Percentiles rank a stretch among this genome's conserved stretches.
phyloP scores from a whole-genome alignment of 2,797 vertebrate genomes.

The Galagoides demidoff region DNA sequence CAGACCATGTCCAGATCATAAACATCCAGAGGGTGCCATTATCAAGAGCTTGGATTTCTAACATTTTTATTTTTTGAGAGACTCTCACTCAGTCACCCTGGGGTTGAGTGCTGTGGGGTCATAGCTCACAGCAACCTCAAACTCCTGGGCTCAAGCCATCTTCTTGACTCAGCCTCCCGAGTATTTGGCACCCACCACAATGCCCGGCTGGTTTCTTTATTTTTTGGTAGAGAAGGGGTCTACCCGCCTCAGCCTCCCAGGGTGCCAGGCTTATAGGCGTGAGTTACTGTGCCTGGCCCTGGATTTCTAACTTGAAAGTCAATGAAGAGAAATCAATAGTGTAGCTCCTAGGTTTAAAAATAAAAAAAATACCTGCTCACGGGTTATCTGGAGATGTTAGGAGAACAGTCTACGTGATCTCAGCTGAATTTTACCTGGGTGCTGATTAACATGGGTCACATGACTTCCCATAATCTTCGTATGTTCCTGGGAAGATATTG shows the following conservation, averaged over 20 bases:
- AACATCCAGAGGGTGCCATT: background rate
- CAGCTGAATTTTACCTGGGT: slow-evolving; percentile 66
- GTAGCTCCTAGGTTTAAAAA: background rate
- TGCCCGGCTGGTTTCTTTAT: too few species aligned
- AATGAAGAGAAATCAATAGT: background rate
- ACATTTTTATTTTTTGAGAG: too few species aligned
- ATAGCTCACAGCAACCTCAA: too few species aligned
- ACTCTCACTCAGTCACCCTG: too few species aligned
- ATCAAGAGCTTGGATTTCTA: background rate
- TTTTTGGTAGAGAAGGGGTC: too few species aligned
- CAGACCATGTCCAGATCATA: background rate
- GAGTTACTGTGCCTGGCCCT: background rate
- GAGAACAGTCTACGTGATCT: slow-evolving; percentile 22
- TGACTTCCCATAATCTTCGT: slow-evolving; percentile 59
- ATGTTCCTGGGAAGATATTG: slow-evolving; percentile 52
- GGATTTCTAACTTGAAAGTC: background rate
- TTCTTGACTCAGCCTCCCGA: too few species aligned
- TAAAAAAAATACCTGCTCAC: background rate
- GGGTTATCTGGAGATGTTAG: background rate
- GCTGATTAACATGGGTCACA: slow-evolving; percentile 57
- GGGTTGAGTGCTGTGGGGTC: too few species aligned
- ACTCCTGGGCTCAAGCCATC: too few species aligned
- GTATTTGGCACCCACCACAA: too few species aligned
- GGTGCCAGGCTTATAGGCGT: too few species aligned
- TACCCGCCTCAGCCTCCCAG: too few species aligned